Evolutionary conservation across 2,888 invertebrate genomes (phyloP), one percentile per base, ranked within the genome.

Genomic region (Scaeva pyrastri): DNA sequence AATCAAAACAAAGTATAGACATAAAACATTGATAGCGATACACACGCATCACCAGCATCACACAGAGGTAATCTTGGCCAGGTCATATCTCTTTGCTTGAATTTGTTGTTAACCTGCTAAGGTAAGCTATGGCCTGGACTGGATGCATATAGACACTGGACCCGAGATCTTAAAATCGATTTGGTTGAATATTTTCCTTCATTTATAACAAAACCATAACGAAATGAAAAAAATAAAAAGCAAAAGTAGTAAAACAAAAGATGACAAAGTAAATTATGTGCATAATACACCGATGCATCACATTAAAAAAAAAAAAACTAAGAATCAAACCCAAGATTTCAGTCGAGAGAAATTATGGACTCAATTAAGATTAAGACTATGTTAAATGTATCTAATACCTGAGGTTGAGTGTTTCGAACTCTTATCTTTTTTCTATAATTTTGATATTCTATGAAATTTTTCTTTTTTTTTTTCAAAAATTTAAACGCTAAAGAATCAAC

Each of bases 21-120:
- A 86, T 86, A 86, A 86, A 86, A 81, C 86, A 86, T 74, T 86
- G 86, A 86, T 86, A 86, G 82, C 66, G 85, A 62, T 68, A 73
- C 19, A 10, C 6, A 66, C 66, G 14, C 16, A 62, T 3, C 6
- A 7, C 2, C 48, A 50, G 6, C 50, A 52, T 12, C 2, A 41
- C 14, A 8, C 1, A 3, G 68, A 74, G 78, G 86, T 78, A 86
- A 86, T 86, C 31, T 31, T 31, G 31, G 31, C 31, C 31, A 7
- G 74, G 58, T 73, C 80, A 81, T 81, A 81, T 81, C 85, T 80
- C 55, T 73, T 85, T 80, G 84, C 60, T 66, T 66, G 60, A 43
- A 23, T 16, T 52, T 39, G 21, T 52, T 39, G 21, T 31, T 31
- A 50, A 23, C 64, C 45, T 16, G 45, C 10, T 45, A 26, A 75